Evolutionary conservation across 2,113 vertebrate species (phyloP), one percentile per base, ranked within the genome.

Genomic region (Indicator indicator): DNA sequence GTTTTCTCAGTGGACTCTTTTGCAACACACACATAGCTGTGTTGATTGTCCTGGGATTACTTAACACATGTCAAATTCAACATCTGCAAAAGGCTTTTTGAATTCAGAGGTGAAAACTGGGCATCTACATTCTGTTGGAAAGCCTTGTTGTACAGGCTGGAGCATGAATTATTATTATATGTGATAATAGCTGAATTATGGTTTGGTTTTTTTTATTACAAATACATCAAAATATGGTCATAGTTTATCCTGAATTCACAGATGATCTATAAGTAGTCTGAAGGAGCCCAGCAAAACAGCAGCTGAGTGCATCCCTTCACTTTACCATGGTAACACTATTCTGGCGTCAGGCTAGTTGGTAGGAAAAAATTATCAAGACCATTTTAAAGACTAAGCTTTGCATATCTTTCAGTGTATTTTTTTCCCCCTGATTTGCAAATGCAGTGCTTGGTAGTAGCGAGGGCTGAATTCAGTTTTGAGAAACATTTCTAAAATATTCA

Each of bases 401-500:
- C 60, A 3, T 38, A 46, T 70, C 42, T 77, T 89, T 40, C 10
- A 64, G 10, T 42, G 16, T 89, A 14, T 50, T 28, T 27, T 74
- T 83, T 82, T 42, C 50, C 33, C 38, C 56, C 42, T 67, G 30
- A 50, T 85, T 76, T 95, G 19, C 33, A 91, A n/a, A 58, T 62
- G 32, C 48, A 67, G 5, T 63, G 55, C 73, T 65, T 36, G 14
- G n/a, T 75, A 85, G 40, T 46, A 85, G 40, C 50, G 76, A 70
- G 78, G 59, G 7, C 32, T 87, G 59, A 91, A 33, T 80, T 80
- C 27, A 55, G n/a, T 40, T 85, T 72, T 36, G 71, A 67, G 87
- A 86, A 90, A 72, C 42, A 12, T 84, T 96, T 85, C 63, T 85
- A 32, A 89, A 95, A 93, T 82, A 89, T 40, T 84, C 84, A 32